A percentile compares a stretch with the other conserved stretches of the same genome.
These are phyloP conservation scores for Spodoptera litura DNA, from an alignment of 1,140 invertebrate genomes.

Conservation along the genomic window DNA sequence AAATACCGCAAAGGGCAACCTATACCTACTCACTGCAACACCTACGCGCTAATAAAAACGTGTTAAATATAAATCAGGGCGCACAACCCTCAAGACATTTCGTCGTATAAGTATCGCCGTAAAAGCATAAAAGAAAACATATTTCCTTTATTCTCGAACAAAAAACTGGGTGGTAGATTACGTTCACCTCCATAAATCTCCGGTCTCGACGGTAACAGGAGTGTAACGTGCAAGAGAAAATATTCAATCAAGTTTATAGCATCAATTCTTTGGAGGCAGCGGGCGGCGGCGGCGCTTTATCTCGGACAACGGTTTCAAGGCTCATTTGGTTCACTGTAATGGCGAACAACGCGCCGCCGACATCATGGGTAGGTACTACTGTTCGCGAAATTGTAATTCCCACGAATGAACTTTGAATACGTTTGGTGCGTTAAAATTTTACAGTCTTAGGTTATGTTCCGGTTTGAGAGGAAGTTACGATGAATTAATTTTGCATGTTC, in stretches of 20 bases:
- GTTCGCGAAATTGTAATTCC: constrained; percentile 31
- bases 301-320: constrained; percentile 55
- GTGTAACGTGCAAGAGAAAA: constrained; percentile 51
- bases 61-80: constrained; percentile 19
- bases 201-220: constrained; percentile 39
- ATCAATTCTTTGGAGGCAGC: constrained; percentile 47
- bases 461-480: not conserved
- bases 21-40: not conserved
- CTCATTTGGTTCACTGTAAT: constrained; percentile 55
- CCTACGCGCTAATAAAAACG: constrained; percentile 3
- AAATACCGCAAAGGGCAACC: too few relatives aligned
- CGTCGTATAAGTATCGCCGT: not conserved
- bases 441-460: not conserved
- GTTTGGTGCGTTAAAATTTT: constrained; percentile 1
- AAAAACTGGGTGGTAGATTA: constrained; percentile 41
- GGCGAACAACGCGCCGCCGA: constrained; percentile 13
- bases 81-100: constrained; percentile 4
- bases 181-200: constrained; percentile 43
- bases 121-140: constrained; percentile 37
- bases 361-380: constrained; percentile 22
- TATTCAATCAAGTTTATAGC: constrained; percentile 67
- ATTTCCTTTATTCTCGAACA: constrained; percentile 43
- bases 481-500: not conserved
- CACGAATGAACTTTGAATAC: constrained; percentile 18
- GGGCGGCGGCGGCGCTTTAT: constrained; percentile 50